Base-by-base conservation (phyloP, 2,888 invertebrate genomes). In the Drosophila colorata region DNA sequence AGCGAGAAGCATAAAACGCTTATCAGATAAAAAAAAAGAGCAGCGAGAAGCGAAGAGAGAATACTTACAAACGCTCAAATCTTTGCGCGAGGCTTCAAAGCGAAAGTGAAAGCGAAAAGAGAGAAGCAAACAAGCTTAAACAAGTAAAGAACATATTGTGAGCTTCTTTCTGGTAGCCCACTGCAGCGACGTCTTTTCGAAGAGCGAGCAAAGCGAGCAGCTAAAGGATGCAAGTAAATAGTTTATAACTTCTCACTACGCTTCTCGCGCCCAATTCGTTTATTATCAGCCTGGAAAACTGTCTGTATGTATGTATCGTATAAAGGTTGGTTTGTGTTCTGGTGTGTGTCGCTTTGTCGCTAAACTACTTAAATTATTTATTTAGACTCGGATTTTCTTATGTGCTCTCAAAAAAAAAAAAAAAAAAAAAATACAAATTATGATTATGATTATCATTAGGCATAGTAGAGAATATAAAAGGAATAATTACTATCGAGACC, bases 401-500 rank as follows among this genome's bases (percentile, higher is more conserved):
- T 59, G 76, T 84, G 84, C 84, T 88, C 88, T 80, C 80, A 74
- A 74, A 78, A 80, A 76, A 80, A 82, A 84, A 77, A 71, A 67
- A 74, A 80, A 75, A 80, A 75, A 67, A 75, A 74, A 69, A 70
- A 70, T 60, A 60, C 33, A 20, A 53, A 55, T 74, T 80, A 73
- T 69, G 64, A 66, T 78, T 86, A 86, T 58, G 64, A 74, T 74
- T 74, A 78, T 77, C 77, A 73, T 80, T 87, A 87, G 78, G 78
- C 74, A 78, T 87, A 88, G 67, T 71, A 79, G 80, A 82, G 69
- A 80, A 74, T 87, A 87, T 75, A 88, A 85, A 76, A 80, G 87
- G 87, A 72, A 85, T 85, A 85, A 85, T 85, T 85, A 85, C 85
- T 85, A 88, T 85, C 85, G 87, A 85, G 85, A 88, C 85, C 85